These are phyloP conservation scores for Apeira syringaria DNA, from an alignment of 2,888 invertebrate genomes.

Conservation along the genomic window DNA sequence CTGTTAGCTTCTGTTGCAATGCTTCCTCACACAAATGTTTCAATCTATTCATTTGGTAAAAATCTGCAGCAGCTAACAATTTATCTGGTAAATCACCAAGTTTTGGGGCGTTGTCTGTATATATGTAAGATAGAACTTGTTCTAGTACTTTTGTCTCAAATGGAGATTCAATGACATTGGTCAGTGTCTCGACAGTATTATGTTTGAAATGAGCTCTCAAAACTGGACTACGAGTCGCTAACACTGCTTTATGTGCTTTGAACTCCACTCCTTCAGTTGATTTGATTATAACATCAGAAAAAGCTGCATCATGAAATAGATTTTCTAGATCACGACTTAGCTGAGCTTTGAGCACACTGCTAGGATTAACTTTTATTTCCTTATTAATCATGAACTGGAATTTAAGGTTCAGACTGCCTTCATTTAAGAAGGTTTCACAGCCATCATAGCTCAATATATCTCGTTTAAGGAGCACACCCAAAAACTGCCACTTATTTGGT, in stretches of 20 bases:
- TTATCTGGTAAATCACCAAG: slow-evolving; percentile 73
- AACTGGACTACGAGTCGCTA: slow-evolving; percentile 71
- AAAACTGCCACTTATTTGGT: slow-evolving; percentile 74
- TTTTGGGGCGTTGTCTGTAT: slow-evolving; percentile 71
- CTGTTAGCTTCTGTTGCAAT: slow-evolving; percentile 67
- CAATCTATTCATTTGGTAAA: slow-evolving; percentile 66
- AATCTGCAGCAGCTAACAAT: slow-evolving; percentile 71
- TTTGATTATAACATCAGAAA: slow-evolving; percentile 71
- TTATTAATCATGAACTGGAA: slow-evolving; percentile 72
- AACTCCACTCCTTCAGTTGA: slow-evolving; percentile 66
- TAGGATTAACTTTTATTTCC: slow-evolving; percentile 63
- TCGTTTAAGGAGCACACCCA: slow-evolving; percentile 66
- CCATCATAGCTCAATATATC: slow-evolving; percentile 64
- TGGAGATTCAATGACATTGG: slow-evolving; percentile 66
- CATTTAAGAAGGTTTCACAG: slow-evolving; percentile 59
- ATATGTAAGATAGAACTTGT: slow-evolving; percentile 70
- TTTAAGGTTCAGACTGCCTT: slow-evolving; percentile 68
- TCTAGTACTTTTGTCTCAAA: slow-evolving; percentile 65
- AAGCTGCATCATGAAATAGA: slow-evolving; percentile 61
- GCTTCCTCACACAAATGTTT: slow-evolving; percentile 73
- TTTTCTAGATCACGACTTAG: slow-evolving; percentile 69
- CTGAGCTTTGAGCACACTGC: slow-evolving; percentile 58
- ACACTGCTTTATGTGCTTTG: slow-evolving; percentile 69
- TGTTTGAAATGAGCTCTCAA: slow-evolving; percentile 75
- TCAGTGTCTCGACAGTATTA: slow-evolving; percentile 67